Base-by-base conservation (phyloP, 2,113 vertebrate species). In the Morone saxatilis region DNA sequence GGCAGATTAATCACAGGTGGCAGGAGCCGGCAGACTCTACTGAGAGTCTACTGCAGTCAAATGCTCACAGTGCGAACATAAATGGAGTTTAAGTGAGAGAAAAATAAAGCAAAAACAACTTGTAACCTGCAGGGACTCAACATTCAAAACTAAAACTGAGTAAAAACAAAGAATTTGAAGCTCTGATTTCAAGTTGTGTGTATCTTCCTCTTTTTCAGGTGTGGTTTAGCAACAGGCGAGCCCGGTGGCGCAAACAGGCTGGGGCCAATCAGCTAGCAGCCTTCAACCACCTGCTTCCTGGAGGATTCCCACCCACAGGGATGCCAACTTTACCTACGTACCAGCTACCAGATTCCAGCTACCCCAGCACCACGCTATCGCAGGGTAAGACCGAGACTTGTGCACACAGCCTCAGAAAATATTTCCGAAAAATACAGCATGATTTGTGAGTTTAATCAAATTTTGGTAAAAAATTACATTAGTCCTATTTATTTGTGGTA, bases 261-360 rank as follows among this genome's bases (percentile, higher is more conserved):
- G 98, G 98, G 38, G 98, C 98, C 17, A 99, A 99, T 94, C 98
- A 99, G 85, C 95, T 99, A n/a, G 98, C 98, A 0, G 98, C 98
- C 0, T 99, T 99, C 93, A 99, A 99, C 89, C 98, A 99, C 93
- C 95, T 99, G 81, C 95, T 99, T 72, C 98, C 98, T 0, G 98
- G 98, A 78, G 98, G 98, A 19, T 99, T 99, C 92, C 98, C 98
- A 0, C 97, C 97, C 0, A 95, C 98, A 0, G 98, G 98, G 17
- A 99, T 99, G 98, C 97, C 98, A 0, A 95, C 97, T 0, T 93
- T 99, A 84, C 97, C 98, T 41, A 97, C 98, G 0, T 99, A 99
- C 94, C 98, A 99, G 95, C 97, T 99, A 76, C 97, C 95, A 0
- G 98, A 99, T 70, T 96, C 98, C 48, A 94, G 97, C 83, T 99